Conservation (phyloP, 2,888 invertebrate species). For the Chaitophorus viminalis region DNA sequence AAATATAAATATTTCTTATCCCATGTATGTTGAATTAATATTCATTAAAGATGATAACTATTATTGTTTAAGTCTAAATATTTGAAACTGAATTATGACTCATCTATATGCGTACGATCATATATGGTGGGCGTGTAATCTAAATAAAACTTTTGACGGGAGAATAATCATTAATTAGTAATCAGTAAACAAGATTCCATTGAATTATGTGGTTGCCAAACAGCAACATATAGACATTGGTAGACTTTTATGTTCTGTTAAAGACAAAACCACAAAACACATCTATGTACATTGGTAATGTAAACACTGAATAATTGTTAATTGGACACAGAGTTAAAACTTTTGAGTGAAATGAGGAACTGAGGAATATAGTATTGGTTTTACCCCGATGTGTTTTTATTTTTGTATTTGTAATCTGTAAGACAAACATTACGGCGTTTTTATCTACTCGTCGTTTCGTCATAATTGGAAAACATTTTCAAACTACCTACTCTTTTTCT, state of each 20-base stretch:
- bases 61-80: not conserved
- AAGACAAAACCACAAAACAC: no score
- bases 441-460: no score
- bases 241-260: not conserved
- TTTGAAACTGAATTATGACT: not conserved
- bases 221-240: not conserved
- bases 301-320: not conserved
- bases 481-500: no score
- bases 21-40: not conserved
- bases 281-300: not conserved
- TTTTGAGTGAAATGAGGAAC: no score
- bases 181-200: not conserved
- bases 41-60: not conserved
- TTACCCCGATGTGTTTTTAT: not conserved
- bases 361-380: not conserved
- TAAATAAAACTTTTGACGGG: not conserved
- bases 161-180: constrained; percentile 13
- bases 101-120: not conserved
- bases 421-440: no score
- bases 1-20: not conserved
- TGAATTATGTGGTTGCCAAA: not conserved
- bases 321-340: not conserved
- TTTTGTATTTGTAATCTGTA: no score
- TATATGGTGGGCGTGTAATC: not conserved
- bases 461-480: no score